Evolutionary conservation across 2,797 vertebrate species (phyloP), one percentile per base, ranked within the genome.

Genomic region (Echeneis naucrates): DNA sequence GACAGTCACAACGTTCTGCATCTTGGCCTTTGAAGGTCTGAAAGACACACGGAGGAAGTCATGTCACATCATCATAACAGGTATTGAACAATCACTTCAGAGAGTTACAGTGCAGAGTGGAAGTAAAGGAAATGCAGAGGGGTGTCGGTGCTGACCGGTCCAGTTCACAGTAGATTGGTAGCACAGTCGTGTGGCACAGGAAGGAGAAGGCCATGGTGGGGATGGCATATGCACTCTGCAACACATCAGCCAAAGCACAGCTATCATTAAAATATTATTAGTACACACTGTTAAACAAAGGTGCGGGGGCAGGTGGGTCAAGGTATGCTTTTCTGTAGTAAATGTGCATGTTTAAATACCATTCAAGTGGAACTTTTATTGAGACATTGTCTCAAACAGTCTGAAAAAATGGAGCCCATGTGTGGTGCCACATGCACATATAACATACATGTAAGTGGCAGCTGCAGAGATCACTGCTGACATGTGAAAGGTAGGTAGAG

Each of bases 161-260:
- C 75, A 99, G 95, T 79, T 99, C 98, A 72, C 96, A 97, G 88
- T 98, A 99, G 87, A 99, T 96, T 30, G 97, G 98, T 82, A 99
- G 91, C 80, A 99, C 75, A 14, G 97, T 95, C 0, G 97, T 99
- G 89, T 99, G 98, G 93, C 98, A 99, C 75, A 99, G 94, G 84
- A 99, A 99, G 87, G 97, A 98, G 92, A 99, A 98, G 19, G 97
- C 96, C 97, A 98, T 96, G 21, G 96, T 98, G 75, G 98, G 97
- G 81, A 99, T 88, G 65, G 96, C 96, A 59, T 95, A 99, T 76
- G 93, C 96, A 86, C 96, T 97, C 98, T 99, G 89, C 73, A 95
- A 95, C 80, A 90, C 63, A 84, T 42, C 52, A 65, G 62, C 32
- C 64, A 70, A 14, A 79, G 47, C 60, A 48, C 62, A 53, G 50